These are phyloP conservation scores for Macquaria ambigua DNA, from an alignment of 2,113 vertebrate genomes.

Conservation along the genomic window DNA sequence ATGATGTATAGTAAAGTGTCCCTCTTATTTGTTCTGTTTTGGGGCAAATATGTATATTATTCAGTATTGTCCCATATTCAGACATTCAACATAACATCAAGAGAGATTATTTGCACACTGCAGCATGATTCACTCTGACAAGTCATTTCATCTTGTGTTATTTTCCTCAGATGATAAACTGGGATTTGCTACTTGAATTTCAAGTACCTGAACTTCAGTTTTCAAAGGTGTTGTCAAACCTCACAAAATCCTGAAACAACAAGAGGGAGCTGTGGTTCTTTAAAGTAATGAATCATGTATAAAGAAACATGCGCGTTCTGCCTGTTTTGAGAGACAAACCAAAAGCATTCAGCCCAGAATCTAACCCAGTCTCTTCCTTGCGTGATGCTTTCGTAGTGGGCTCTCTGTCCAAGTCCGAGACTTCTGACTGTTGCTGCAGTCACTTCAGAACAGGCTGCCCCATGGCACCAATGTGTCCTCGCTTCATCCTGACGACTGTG, in stretches of 20 bases:
- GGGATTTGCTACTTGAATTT: conserved; percentile 13
- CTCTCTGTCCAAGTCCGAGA: not conserved
- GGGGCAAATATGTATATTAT: not conserved
- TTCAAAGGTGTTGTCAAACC: conserved; percentile 36
- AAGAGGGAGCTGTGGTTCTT: not conserved
- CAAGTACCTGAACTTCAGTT: conserved; percentile 13
- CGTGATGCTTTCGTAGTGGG: not conserved
- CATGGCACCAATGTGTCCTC: conserved; percentile 49
- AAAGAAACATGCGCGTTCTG: not conserved
- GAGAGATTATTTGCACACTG: not conserved
- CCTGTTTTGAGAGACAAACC: not conserved
- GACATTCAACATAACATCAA: not conserved
- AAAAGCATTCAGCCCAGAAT: not conserved
- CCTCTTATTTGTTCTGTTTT: not conserved
- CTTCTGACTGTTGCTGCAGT: conserved; percentile 34
- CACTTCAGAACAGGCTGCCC: conserved; percentile 51
- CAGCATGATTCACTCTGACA: conserved; percentile 5
- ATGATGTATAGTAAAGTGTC: not conserved
- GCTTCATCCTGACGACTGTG: conserved; percentile 55
- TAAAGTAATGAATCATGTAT: not conserved
- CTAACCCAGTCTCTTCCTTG: not conserved
- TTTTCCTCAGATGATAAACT: conserved; percentile 20
- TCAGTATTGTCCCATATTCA: conserved; percentile 4
- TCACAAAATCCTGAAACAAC: not conserved
- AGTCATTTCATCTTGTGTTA: conserved; percentile 7